Percentiles rank a stretch among this genome's conserved stretches.
Conservation (phyloP, 2,797 vertebrate genomes). For the Threskiornis aethiopicus region DNA sequence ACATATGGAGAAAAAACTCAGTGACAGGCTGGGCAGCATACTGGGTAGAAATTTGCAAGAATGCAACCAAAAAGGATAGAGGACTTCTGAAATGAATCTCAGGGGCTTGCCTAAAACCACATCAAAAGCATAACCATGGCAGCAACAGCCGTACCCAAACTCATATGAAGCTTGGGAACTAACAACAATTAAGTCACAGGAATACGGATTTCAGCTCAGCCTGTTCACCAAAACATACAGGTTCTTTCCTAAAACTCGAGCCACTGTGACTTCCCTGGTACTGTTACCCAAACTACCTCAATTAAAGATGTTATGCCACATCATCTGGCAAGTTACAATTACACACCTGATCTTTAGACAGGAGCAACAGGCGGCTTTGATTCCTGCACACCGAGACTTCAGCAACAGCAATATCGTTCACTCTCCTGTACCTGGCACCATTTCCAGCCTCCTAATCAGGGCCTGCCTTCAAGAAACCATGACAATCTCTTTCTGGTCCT, state of each 20-base stretch:
- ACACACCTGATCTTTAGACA: background rate
- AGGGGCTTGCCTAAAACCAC: background rate
- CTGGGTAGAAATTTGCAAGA: background rate
- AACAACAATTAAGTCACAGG: background rate
- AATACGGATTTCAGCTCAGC: background rate
- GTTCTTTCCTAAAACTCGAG: background rate
- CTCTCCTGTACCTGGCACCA: background rate
- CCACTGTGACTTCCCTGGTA: background rate
- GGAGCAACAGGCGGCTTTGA: background rate
- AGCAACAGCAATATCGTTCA: background rate
- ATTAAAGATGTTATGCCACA: background rate
- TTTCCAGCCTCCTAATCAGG: background rate
- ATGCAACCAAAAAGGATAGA: background rate
- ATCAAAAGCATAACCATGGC: background rate
- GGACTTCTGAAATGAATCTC: background rate
- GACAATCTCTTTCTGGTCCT: background rate
- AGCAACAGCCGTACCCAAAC: background rate
- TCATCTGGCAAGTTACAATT: background rate
- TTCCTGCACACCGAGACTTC: background rate
- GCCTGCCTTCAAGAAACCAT: background rate
- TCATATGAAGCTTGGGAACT: background rate
- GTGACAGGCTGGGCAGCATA: background rate
- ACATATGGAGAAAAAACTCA: background rate
- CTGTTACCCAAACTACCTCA: background rate
- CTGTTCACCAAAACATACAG: background rate